Evolutionary conservation across 2,888 invertebrate species (phyloP).

Genomic region (Pyralis farinalis): DNA sequence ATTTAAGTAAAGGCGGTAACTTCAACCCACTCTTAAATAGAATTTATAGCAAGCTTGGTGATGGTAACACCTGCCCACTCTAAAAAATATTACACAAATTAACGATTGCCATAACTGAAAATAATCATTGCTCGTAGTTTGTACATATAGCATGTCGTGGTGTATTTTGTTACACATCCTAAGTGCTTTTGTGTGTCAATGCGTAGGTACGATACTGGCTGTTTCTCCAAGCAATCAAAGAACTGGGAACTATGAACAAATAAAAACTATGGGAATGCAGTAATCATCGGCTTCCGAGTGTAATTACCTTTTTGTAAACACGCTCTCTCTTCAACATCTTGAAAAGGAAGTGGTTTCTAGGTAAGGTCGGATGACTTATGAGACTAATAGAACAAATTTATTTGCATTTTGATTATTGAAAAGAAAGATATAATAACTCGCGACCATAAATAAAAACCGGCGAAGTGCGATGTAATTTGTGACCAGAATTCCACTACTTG

Average conservation of each 20-base stretch:
- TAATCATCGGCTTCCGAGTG: slow-evolving; percentile 66
- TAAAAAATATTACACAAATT: slow-evolving; percentile 5
- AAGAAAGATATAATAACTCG: too few species aligned
- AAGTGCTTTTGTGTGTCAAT: background rate
- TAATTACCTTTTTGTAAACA: slow-evolving; percentile 49
- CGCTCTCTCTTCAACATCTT: slow-evolving; percentile 46
- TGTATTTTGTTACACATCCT: background rate
- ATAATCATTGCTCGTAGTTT: too few species aligned
- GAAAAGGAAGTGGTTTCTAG: slow-evolving; percentile 42
- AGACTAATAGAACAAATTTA: slow-evolving; percentile 4
- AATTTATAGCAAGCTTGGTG: slow-evolving; percentile 17
- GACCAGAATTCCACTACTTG: too few species aligned
- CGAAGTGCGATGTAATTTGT: too few species aligned
- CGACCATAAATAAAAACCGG: too few species aligned
- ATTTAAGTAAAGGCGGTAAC: background rate
- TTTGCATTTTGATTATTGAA: too few species aligned
- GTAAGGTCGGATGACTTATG: slow-evolving; percentile 25
- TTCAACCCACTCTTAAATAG: background rate
- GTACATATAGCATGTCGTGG: background rate
- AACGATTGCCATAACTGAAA: too few species aligned
- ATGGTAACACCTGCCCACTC: slow-evolving; percentile 22
- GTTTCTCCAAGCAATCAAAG: slow-evolving; percentile 26
- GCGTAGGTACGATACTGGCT: background rate
- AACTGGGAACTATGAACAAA: slow-evolving; percentile 39
- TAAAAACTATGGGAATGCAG: slow-evolving; percentile 64